Base-by-base conservation (phyloP, 1,140 invertebrate species). In the Neodiprion lecontei region DNA sequence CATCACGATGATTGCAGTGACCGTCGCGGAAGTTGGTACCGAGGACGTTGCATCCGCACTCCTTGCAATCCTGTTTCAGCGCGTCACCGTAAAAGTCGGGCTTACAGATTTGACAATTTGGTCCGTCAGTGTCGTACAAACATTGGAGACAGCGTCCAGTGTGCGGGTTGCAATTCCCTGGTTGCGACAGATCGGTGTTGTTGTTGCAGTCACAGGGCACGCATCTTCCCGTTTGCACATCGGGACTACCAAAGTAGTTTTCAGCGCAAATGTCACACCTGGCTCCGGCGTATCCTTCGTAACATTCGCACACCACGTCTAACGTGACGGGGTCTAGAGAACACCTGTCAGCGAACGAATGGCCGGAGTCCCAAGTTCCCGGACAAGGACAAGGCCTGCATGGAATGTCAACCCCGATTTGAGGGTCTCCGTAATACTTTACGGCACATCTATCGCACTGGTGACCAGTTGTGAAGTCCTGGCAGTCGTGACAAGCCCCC, bases 401-500 rank as follows among this genome's bases (percentile, higher is more conserved):
- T 12, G 96, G 92, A 75, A 97, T 95, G 81, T 95, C 94, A 68
- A 93, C 89, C 75, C 94, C 94, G 65, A 96, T 86, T 49, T 94
- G 88, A 3, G 97, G 97, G 89, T 98, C 95, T 28, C 97, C 97
- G 88, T 98, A 99, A 86, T 92, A 98, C n/a, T 96, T 96, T 85
- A 94, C 92, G 68, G 92, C 86, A 89, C 97, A 98, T 75, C 92
- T 90, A 81, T 98, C 96, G 90, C 97, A 98, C 79, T 93, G 89
- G 77, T 92, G 90, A 48, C 97, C 97, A 77, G 91, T 91, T 1
- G 96, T 97, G 78, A 91, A 92, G 83, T 97, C 95, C 79, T 90
- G 90, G 86, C 97, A 99, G 76, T 93, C 91, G 72, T 92, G 91
- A 89, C 97, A 99, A 67, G 91, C 91, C 28, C 97, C 97, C 8